Evolutionary conservation across 2,797 vertebrate genomes (phyloP).

Genomic region (Lepilemur ruficaudatus): DNA sequence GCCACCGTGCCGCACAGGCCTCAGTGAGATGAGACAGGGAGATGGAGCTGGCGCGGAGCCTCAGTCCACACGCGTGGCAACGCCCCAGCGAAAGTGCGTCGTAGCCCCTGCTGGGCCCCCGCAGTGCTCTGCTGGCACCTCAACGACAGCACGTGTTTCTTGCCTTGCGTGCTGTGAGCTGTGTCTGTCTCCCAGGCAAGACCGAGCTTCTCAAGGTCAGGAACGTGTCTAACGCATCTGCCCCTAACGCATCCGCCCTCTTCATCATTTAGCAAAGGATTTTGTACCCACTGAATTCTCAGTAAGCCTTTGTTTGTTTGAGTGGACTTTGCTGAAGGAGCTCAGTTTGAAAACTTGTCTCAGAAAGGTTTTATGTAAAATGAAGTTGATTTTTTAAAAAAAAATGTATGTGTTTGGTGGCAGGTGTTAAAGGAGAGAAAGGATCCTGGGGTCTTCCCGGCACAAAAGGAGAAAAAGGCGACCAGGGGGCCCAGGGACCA

Average conservation of each 20-base stretch:
- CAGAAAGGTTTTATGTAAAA: neutral
- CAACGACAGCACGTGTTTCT: neutral
- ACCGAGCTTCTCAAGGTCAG: neutral
- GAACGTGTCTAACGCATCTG: neutral
- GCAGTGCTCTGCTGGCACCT: neutral
- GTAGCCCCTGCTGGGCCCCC: neutral
- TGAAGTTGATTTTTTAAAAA: neutral
- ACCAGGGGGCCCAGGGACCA: slow-evolving; percentile 89
- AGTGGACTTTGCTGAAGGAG: neutral
- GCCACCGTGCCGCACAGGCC: accelerated
- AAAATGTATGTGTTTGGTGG: slow-evolving; percentile 44
- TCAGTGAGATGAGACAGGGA: neutral
- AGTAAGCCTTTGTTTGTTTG: neutral
- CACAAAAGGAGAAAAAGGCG: slow-evolving; percentile 94
- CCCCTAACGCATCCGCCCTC: neutral
- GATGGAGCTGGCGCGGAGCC: neutral
- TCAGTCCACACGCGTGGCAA: neutral
- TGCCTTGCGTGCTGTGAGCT: neutral
- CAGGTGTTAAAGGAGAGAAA: slow-evolving; percentile 79
- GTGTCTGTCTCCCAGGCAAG: neutral
- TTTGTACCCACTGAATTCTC: neutral
- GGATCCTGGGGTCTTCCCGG: slow-evolving; percentile 81
- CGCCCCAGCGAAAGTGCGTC: accelerated
- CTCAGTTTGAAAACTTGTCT: neutral
- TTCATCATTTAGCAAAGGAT: neutral